phyloP scores from a whole-genome alignment of 2,113 vertebrate species.

The Tetraodon nigroviridis region DNA sequence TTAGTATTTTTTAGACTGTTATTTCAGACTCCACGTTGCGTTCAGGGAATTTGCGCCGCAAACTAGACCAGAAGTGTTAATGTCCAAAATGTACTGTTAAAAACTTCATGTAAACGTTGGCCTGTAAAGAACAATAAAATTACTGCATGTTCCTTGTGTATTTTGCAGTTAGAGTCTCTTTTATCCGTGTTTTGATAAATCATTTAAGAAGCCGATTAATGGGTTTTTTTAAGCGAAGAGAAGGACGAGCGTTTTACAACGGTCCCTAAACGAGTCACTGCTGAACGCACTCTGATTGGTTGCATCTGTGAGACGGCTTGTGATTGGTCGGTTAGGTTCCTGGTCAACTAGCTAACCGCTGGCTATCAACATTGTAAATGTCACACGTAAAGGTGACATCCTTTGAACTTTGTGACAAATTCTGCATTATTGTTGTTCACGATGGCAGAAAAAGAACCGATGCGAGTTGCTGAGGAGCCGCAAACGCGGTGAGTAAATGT shows the following conservation, averaged over 20 bases:
- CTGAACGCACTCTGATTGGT: constrained; percentile 12
- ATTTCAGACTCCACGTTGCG: constrained; percentile 8
- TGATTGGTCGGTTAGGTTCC: constrained; percentile 31
- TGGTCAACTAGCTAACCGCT: neutral
- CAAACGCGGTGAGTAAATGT: constrained; percentile 23
- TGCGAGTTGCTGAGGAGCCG: neutral
- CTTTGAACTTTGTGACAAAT: constrained; percentile 30
- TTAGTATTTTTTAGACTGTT: neutral
- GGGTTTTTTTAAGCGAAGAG: no score
- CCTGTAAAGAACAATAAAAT: neutral
- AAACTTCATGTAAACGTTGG: constrained; percentile 1
- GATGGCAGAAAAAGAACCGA: neutral
- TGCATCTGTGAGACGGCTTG: neutral
- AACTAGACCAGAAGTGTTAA: neutral
- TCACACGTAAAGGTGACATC: neutral
- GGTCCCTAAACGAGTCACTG: no score
- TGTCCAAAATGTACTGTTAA: neutral
- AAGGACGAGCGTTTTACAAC: no score
- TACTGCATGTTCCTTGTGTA: constrained; percentile 16
- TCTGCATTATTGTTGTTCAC: neutral
- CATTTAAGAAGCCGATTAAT: no score
- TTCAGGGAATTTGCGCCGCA: constrained; percentile 31
- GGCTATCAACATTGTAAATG: constrained; percentile 11
- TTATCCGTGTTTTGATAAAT: no score
- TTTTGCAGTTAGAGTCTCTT: constrained; percentile 11